phyloP scores from a whole-genome alignment of 2,888 invertebrate species.

The Nomada fabriciana region DNA sequence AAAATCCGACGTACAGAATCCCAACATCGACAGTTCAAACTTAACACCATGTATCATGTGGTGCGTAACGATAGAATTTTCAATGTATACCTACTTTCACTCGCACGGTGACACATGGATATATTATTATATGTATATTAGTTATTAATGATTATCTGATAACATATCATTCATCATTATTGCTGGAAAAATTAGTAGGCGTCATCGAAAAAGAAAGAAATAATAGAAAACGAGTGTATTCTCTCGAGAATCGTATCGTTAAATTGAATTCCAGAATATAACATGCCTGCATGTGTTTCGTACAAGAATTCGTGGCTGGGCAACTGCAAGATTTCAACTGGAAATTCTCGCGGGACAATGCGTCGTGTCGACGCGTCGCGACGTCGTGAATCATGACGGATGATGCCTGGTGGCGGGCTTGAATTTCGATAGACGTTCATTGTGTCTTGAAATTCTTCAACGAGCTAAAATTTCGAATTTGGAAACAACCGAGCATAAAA shows the following conservation, averaged over 20 bases:
- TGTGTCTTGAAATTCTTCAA: not conserved
- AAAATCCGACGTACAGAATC: not conserved
- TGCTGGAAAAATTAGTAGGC: no score
- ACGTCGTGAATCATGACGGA: conserved; percentile 45
- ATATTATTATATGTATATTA: no score
- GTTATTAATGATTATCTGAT: no score
- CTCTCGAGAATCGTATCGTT: conserved; percentile 2
- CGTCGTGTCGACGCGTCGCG: conserved; percentile 21
- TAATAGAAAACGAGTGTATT: not conserved
- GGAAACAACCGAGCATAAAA: conserved; percentile 20
- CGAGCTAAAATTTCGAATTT: not conserved
- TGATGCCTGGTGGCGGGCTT: conserved; percentile 3
- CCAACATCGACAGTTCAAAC: not conserved
- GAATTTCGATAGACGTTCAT: conserved; percentile 47
- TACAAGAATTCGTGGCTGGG: not conserved
- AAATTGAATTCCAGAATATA: conserved; percentile 40
- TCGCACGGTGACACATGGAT: no score
- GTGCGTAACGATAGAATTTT: not conserved
- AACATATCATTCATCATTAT: no score
- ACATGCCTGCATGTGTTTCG: not conserved
- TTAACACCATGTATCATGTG: not conserved
- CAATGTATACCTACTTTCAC: no score
- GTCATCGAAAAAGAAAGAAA: not conserved
- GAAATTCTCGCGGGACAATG: conserved; percentile 44
- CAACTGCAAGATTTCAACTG: conserved; percentile 29